A percentile compares a stretch with the other conserved stretches of the same genome.
Conservation (phyloP, 2,888 invertebrate genomes). For the Ryuthela nishihirai region DNA sequence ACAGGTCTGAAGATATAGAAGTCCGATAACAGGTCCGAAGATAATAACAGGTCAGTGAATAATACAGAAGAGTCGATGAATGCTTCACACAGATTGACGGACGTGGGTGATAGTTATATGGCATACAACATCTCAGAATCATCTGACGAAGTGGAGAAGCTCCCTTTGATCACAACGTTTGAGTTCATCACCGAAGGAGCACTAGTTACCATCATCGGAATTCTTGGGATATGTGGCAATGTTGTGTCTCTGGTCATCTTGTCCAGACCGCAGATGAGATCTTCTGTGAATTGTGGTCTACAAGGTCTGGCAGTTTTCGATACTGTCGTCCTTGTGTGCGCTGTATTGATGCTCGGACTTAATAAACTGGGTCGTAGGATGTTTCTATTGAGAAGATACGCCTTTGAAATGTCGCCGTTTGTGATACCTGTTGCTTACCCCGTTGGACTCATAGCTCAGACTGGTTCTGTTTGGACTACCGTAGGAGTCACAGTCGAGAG, state of each 20-base stretch:
- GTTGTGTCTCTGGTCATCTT: slow-evolving; percentile 24
- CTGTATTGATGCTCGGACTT: slow-evolving; percentile 78
- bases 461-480: slow-evolving; percentile 85
- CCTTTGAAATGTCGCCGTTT: slow-evolving; percentile 65
- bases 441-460: slow-evolving; percentile 75
- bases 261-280: slow-evolving; percentile 26
- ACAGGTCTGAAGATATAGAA: too few relatives aligned
- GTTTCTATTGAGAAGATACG: slow-evolving; percentile 56
- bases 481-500: slow-evolving; percentile 70
- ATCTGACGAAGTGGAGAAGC: too few relatives aligned
- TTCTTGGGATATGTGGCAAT: slow-evolving; percentile 28
- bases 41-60: too few relatives aligned
- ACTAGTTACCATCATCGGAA: slow-evolving; percentile 13
- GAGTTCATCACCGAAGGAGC: slow-evolving; percentile 51
- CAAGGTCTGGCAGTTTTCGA: slow-evolving; percentile 78
- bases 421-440: slow-evolving; percentile 77
- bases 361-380: slow-evolving; percentile 51
- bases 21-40: too few relatives aligned
- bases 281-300: slow-evolving; percentile 30
- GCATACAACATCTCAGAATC: too few relatives aligned
- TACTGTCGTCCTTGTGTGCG: slow-evolving; percentile 65
- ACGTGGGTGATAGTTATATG: too few relatives aligned
- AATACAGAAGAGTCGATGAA: too few relatives aligned
- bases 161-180: slow-evolving; percentile 20
- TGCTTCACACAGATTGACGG: too few relatives aligned